Evolutionary conservation across 1,140 invertebrate genomes (phyloP), one percentile per base, ranked within the genome.

Genomic region (Papilio polytes): DNA sequence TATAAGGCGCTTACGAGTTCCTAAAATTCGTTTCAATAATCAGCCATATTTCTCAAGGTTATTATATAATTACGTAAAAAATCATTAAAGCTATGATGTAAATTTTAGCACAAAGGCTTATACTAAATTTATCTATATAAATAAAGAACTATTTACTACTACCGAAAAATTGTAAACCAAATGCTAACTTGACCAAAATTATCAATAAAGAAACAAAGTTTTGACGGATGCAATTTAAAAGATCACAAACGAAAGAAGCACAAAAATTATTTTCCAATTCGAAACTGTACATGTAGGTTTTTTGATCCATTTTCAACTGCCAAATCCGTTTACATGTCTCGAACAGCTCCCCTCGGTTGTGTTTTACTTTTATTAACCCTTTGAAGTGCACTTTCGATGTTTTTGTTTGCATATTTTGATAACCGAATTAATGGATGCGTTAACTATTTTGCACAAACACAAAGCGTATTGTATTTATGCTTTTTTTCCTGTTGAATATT

Each of bases 281-380:
- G 26, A 66, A 66, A 66, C 26, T 63, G 20, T 26, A 26, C 31
- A 26, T 26, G 26, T 26, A 66, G 13, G 22, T 66, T 66, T 66
- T 59, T 31, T 15, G 13, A 66, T 3, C 63, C 31, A 36, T 66
- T 63, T 66, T 66, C 63, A 66, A 66, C 63, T 66, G 63, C 22
- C 63, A 66, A 66, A 66, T 66, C 63, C 26, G 63, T 31, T 66
- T 66, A 66, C 63, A 31, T 66, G 63, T 26, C 63, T 31, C 31
- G 26, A 66, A 66, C 63, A 66, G 12, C 63, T 31, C 63, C 26
- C 22, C 13, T 70, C 26, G 63, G 26, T 70, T 36, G 22, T 70
- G 63, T 66, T 66, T 66, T 56, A 56, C 53, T 56, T 56, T 56
- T 56, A 56, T 56, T 56, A n/a, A 20, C n/a, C 7, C 53, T 56